Evolutionary conservation across 2,888 invertebrate species (phyloP).

Genomic region (Pristionchus arcanus): DNA sequence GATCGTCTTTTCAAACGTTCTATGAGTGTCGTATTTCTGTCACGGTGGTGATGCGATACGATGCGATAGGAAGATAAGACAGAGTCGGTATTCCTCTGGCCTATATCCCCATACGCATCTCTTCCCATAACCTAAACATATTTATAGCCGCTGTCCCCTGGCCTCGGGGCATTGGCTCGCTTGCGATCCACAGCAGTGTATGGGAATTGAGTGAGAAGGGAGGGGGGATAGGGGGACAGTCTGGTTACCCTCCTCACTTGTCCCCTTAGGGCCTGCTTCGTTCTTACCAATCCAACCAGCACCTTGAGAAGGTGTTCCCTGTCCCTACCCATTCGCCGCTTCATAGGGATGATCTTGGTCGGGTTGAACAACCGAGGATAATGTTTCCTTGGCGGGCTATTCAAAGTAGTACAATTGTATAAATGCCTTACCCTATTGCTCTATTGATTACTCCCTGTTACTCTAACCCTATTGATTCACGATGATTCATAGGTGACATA

Average conservation of each 20-base stretch:
- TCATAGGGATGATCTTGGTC: no score
- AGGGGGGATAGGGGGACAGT: neutral
- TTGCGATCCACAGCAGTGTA: neutral
- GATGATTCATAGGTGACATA: neutral
- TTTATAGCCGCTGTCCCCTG: neutral
- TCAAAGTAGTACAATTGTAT: no score
- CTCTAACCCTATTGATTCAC: neutral
- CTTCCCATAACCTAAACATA: neutral
- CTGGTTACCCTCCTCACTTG: neutral
- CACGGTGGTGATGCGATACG: no score
- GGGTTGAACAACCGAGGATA: no score
- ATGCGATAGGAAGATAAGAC: no score
- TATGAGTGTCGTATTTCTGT: no score
- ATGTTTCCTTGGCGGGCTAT: no score
- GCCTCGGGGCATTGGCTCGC: constrained; percentile 24
- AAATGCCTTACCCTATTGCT: no score
- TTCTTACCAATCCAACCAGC: neutral
- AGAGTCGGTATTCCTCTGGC: no score
- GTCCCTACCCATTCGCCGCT: no score
- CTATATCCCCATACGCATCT: neutral
- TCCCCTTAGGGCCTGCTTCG: neutral
- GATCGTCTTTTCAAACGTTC: no score
- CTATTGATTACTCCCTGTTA: no score
- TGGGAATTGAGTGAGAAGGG: constrained; percentile 30
- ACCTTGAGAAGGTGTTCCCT: neutral